Conservation (phyloP, 2,797 vertebrate genomes). For the Schizopygopsis malacanthus region DNA sequence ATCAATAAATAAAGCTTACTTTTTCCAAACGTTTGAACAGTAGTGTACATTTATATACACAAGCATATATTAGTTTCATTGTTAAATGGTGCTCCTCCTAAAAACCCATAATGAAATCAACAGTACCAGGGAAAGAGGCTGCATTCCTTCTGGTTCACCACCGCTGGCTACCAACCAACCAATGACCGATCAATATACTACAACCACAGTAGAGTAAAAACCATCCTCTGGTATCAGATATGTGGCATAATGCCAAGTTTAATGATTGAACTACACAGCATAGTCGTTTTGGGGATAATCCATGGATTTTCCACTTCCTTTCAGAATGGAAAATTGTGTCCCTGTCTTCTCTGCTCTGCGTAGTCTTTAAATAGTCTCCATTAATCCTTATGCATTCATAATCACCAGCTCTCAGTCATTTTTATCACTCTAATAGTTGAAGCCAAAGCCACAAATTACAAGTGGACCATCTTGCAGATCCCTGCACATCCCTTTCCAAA, state of each 20-base stretch:
- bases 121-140: not conserved
- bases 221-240: slow-evolving; percentile 15
- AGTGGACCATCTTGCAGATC: slow-evolving; percentile 15
- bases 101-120: not conserved
- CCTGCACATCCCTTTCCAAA: not conserved
- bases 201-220: slow-evolving; percentile 16
- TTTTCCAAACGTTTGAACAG: not conserved
- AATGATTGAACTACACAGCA: slow-evolving; percentile 25
- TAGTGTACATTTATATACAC: not conserved
- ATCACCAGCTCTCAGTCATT: slow-evolving; percentile 66
- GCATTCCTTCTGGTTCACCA: not conserved
- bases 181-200: slow-evolving; percentile 28
- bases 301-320: slow-evolving; percentile 47
- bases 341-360: slow-evolving; percentile 36
- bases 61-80: not conserved
- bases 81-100: not conserved
- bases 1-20: not conserved
- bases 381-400: slow-evolving; percentile 75
- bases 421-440: slow-evolving; percentile 55
- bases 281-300: slow-evolving; percentile 38
- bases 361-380: slow-evolving; percentile 72
- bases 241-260: slow-evolving; percentile 15
- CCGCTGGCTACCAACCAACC: not conserved
- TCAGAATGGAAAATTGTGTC: slow-evolving; percentile 43
- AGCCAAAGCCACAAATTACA: slow-evolving; percentile 58